These are phyloP conservation scores for Stomatorhinus walkeri DNA, from an alignment of 2,797 vertebrate genomes.

Conservation along the genomic window DNA sequence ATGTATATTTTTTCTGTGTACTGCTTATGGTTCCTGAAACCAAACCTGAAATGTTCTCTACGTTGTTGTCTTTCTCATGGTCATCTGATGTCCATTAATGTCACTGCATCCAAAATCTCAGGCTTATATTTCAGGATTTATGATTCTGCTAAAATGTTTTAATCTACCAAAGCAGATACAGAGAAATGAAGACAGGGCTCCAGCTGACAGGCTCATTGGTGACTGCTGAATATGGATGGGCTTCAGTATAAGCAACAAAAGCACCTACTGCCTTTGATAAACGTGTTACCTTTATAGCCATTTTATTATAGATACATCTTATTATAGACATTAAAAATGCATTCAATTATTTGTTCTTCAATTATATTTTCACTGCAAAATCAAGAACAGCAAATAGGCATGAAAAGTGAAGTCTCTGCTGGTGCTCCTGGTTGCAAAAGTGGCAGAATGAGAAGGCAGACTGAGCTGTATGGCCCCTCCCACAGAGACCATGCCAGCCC, in stretches of 20 bases:
- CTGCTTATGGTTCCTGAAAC: neutral
- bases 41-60: neutral
- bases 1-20: neutral
- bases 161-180: neutral
- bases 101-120: neutral
- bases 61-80: neutral
- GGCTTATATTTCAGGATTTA: neutral
- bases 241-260: neutral
- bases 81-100: neutral
- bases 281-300: neutral
- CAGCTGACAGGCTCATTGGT: neutral
- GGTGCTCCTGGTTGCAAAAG: neutral
- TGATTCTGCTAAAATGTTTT: neutral
- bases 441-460: neutral
- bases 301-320: neutral
- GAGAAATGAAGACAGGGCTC: neutral
- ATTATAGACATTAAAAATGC: neutral
- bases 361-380: neutral
- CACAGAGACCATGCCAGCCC: conserved; percentile 15
- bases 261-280: neutral
- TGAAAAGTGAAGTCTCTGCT: neutral
- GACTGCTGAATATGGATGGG: neutral
- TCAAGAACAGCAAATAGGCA: neutral
- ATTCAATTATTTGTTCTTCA: neutral
- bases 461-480: conserved; percentile 30